Evolutionary conservation across 2,888 invertebrate genomes (phyloP).

Genomic region (Hoplodrina ambigua): DNA sequence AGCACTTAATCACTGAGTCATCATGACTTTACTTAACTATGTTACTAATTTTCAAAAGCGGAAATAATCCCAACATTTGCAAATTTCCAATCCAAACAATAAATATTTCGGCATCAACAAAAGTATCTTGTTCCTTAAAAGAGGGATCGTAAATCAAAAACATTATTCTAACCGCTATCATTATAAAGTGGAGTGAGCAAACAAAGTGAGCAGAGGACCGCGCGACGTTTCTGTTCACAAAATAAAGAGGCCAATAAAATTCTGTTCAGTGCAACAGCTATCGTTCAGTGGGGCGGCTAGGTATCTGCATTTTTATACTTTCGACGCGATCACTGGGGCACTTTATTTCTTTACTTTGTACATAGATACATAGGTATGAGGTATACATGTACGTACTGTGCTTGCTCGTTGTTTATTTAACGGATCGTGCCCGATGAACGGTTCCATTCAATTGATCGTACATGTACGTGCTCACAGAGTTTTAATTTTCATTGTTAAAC

Average conservation of each 20-base stretch:
- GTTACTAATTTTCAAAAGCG: no score
- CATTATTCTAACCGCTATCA: slow-evolving; percentile 43
- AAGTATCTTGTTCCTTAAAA: slow-evolving; percentile 11
- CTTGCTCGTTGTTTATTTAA: slow-evolving; percentile 79
- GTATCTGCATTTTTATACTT: slow-evolving; percentile 86
- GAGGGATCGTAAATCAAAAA: slow-evolving; percentile 30
- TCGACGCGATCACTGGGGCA: slow-evolving; percentile 74
- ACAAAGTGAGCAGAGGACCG: slow-evolving; percentile 57
- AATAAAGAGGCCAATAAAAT: slow-evolving; percentile 81
- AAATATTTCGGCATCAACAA: neutral
- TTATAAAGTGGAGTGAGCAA: slow-evolving; percentile 59
- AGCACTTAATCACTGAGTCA: no score
- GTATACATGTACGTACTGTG: slow-evolving; percentile 65
- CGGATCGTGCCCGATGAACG: slow-evolving; percentile 71
- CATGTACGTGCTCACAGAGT: slow-evolving; percentile 55
- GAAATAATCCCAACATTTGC: no score
- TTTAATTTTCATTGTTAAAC: slow-evolving; percentile 57
- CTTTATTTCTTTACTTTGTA: slow-evolving; percentile 82
- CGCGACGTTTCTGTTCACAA: slow-evolving; percentile 67
- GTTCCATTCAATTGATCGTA: slow-evolving; percentile 74
- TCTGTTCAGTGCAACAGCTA: slow-evolving; percentile 78
- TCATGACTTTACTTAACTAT: no score
- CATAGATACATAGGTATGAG: slow-evolving; percentile 61
- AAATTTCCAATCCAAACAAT: neutral
- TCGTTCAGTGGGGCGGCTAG: slow-evolving; percentile 79